Conservation (phyloP, 2,797 vertebrate genomes). For the Meriones psammophilus region DNA sequence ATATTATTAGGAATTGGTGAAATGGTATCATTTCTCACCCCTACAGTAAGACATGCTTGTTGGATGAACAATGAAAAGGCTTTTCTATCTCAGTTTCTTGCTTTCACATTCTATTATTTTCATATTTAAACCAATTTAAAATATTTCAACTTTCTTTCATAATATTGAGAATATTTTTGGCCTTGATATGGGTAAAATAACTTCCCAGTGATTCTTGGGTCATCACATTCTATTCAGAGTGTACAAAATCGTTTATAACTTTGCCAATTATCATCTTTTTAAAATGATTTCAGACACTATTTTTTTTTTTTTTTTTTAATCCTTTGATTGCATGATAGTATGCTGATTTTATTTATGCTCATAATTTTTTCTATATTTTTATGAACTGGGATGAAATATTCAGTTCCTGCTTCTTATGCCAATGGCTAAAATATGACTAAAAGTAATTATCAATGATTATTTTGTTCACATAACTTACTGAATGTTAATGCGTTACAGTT, state of each 20-base stretch:
- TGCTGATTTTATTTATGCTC: conserved; percentile 28
- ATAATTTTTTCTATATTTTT: conserved; percentile 30
- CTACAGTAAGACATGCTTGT: background rate
- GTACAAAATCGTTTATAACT: conserved; percentile 44
- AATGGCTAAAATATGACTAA: background rate
- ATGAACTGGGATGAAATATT: conserved; percentile 23
- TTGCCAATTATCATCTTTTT: background rate
- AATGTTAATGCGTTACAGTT: background rate
- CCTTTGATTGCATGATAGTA: background rate
- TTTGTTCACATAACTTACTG: conserved; percentile 30
- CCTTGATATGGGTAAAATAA: background rate
- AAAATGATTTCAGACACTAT: conserved; percentile 21
- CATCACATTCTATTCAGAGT: background rate
- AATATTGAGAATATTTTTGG: conserved; percentile 37
- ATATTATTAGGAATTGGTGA: conserved; percentile 76
- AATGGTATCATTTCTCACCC: conserved; percentile 54
- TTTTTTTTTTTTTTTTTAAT: conserved; percentile 34
- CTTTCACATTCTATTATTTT: background rate
- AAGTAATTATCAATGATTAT: conserved; percentile 25
- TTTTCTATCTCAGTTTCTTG: background rate
- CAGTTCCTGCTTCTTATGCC: background rate
- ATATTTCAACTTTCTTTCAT: conserved; percentile 15
- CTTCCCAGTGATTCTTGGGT: conserved; percentile 12
- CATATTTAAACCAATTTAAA: background rate
- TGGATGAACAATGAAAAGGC: background rate